These are phyloP conservation scores for Sclerurus mexicanus DNA, from an alignment of 2,113 vertebrate species.

Conservation along the genomic window DNA sequence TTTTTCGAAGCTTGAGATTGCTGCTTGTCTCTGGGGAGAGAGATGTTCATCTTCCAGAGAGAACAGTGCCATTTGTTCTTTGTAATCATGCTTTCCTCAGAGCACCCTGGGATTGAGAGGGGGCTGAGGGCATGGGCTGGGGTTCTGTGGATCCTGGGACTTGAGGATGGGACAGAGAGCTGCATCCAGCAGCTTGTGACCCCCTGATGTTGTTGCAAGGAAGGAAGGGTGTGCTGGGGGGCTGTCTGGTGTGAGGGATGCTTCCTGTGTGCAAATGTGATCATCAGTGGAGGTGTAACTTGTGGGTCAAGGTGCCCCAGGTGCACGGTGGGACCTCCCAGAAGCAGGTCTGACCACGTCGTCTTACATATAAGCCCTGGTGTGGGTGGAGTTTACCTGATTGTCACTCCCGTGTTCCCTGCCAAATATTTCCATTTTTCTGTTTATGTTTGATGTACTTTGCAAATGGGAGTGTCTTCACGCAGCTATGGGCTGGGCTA, in stretches of 20 bases:
- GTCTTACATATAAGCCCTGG: rapidly evolving
- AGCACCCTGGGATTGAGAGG: background rate
- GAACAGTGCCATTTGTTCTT: conserved; percentile 55
- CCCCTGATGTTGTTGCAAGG: background rate
- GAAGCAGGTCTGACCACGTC: rapidly evolving
- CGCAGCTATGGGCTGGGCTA: background rate
- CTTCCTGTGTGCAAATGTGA: background rate
- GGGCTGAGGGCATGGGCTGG: background rate
- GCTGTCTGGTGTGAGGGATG: background rate
- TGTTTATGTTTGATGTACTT: background rate
- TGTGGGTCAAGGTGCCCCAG: rapidly evolving
- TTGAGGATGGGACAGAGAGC: rapidly evolving
- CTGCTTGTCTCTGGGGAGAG: conserved; percentile 21
- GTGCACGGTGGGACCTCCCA: background rate
- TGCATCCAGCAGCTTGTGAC: background rate
- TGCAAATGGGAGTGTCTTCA: background rate
- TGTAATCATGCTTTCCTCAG: background rate
- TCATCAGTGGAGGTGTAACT: background rate
- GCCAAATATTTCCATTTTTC: background rate
- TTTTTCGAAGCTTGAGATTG: background rate
- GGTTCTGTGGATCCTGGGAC: background rate
- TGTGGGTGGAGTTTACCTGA: background rate
- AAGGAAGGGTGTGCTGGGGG: background rate
- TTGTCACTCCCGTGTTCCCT: background rate
- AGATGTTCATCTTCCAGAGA: conserved; percentile 18